Evolutionary conservation across 2,888 invertebrate species (phyloP).

Genomic region (Drosophila melanosoma): DNA sequence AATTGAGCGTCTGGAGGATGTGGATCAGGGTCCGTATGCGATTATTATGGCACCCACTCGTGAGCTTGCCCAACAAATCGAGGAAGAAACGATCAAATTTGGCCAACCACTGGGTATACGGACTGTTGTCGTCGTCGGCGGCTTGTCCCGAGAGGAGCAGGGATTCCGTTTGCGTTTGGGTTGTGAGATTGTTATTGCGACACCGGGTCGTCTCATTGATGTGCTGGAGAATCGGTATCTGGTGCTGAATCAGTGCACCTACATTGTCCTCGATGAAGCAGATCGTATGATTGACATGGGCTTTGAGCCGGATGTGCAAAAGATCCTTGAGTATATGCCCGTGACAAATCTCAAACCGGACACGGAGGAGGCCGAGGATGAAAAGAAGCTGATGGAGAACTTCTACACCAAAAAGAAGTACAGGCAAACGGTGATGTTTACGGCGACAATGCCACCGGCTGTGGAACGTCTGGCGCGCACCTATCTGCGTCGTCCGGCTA

Average conservation of each 20-base stretch:
- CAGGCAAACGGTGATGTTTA: conserved; percentile 99
- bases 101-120: conserved; percentile 96
- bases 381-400: conserved; percentile 94
- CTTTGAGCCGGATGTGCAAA: conserved; percentile 99
- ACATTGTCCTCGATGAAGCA: conserved; percentile 98
- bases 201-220: conserved; percentile 99
- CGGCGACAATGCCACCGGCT: conserved; percentile 99
- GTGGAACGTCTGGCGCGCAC: conserved; percentile 98
- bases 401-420: conserved; percentile 98
- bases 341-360: conserved; percentile 99
- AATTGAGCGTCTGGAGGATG: conserved; percentile 95
- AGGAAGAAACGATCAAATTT: conserved; percentile 99
- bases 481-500: conserved; percentile 97
- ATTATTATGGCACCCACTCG: conserved; percentile 99
- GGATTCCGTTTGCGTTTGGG: conserved; percentile 98
- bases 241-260: conserved; percentile 98
- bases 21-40: conserved; percentile 98
- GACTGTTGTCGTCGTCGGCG: conserved; percentile 99
- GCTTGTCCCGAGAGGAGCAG: conserved; percentile 98
- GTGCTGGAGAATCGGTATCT: conserved; percentile 99
- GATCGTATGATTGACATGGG: conserved; percentile 99
- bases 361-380: conserved; percentile 98
- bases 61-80: conserved; percentile 99
- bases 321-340: conserved; percentile 98
- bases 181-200: conserved; percentile 99